Conservation (phyloP, 2,113 vertebrate genomes). For the Pholis gunnellus region DNA sequence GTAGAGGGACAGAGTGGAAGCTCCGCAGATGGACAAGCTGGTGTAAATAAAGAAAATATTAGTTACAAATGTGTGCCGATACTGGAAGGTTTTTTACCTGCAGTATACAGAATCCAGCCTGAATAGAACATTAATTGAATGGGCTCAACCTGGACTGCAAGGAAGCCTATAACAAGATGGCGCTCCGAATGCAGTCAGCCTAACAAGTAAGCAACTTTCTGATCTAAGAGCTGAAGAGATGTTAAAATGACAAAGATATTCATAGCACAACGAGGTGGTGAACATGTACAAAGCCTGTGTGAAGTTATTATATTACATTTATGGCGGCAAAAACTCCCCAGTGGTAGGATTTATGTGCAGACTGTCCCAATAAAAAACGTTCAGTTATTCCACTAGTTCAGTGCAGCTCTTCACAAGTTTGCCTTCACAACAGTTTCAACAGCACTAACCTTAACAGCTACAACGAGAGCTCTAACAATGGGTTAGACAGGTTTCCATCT, state of each 20-base stretch:
- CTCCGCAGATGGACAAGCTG: background rate
- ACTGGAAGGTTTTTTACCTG: too few species aligned
- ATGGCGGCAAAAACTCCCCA: background rate
- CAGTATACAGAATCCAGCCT: background rate
- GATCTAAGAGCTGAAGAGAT: background rate
- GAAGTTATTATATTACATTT: slow-evolving; percentile 9
- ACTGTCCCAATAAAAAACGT: background rate
- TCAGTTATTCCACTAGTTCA: background rate
- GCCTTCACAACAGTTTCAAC: background rate
- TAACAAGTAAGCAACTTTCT: background rate
- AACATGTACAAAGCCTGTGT: background rate
- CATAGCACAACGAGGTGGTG: background rate
- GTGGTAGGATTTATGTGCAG: background rate
- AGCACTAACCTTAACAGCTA: background rate
- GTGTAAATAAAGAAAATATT: background rate
- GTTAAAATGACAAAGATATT: slow-evolving; percentile 2
- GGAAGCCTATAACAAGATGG: background rate
- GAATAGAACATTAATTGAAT: background rate
- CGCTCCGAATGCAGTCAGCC: background rate
- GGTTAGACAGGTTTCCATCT: background rate
- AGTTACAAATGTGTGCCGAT: background rate
- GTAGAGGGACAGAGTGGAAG: background rate
- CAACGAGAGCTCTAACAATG: background rate
- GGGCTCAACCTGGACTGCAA: background rate
- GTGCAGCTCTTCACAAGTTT: background rate